A percentile compares a stretch with the other conserved stretches of the same genome.
These are phyloP conservation scores for Hirtodrosophila duncani DNA, from an alignment of 2,888 invertebrate genomes.

Conservation along the genomic window DNA sequence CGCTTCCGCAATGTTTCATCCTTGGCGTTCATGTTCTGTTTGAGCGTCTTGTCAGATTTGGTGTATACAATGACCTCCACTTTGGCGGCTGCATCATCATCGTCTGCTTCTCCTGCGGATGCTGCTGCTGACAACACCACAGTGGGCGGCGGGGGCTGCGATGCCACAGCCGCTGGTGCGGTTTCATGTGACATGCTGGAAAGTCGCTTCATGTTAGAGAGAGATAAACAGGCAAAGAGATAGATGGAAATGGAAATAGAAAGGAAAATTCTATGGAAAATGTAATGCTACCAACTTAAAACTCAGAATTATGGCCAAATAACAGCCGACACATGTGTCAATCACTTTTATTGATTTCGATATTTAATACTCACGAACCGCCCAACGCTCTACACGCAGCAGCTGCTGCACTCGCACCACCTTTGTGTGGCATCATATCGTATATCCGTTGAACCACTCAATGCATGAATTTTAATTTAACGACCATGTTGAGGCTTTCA, in stretches of 20 bases:
- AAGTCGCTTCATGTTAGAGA: constrained; percentile 18
- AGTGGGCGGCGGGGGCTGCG: too few species aligned
- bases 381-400: background rate
- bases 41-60: constrained; percentile 77
- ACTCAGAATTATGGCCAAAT: constrained; percentile 19
- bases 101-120: constrained; percentile 23
- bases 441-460: constrained; percentile 31
- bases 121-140: too few species aligned
- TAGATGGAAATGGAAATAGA: background rate
- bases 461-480: constrained; percentile 60
- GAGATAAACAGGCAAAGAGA: background rate
- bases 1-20: constrained; percentile 77
- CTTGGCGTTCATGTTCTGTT: constrained; percentile 77
- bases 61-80: constrained; percentile 75
- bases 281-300: constrained; percentile 49
- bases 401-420: constrained; percentile 15
- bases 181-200: constrained; percentile 56
- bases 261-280: constrained; percentile 15
- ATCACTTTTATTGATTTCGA: constrained; percentile 70
- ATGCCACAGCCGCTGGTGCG: background rate
- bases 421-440: constrained; percentile 22
- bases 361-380: constrained; percentile 52
- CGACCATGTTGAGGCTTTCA: constrained; percentile 63
- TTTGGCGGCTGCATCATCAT: constrained; percentile 62
- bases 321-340: constrained; percentile 48